phyloP scores from a whole-genome alignment of 2,113 vertebrate genomes.

The Nannospalax galili region DNA sequence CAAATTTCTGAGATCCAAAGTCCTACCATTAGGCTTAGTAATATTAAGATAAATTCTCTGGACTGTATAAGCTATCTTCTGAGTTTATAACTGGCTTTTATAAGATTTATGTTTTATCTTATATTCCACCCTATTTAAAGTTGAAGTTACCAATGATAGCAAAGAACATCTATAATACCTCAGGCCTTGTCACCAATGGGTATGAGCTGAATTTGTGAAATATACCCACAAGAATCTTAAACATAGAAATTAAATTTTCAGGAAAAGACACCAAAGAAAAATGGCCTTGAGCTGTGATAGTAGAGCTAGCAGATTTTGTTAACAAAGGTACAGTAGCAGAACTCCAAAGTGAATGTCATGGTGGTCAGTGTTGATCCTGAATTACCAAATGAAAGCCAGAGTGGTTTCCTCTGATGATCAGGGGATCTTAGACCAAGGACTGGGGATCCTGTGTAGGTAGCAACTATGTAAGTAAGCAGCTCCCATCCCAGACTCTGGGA shows the following conservation, averaged over 20 bases:
- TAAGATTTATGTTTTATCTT: background rate
- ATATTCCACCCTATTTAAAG: background rate
- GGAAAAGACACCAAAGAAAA: background rate
- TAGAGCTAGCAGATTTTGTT: background rate
- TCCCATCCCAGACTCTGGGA: background rate
- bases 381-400: background rate
- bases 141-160: background rate
- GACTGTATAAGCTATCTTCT: background rate
- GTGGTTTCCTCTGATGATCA: background rate
- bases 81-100: background rate
- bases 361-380: background rate
- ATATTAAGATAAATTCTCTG: background rate
- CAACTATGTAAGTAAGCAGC: background rate
- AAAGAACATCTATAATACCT: background rate
- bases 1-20: background rate
- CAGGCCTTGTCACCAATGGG: background rate
- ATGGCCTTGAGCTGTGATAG: background rate
- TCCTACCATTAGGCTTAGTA: background rate
- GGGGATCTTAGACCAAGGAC: background rate
- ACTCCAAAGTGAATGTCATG: background rate
- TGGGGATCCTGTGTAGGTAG: background rate
- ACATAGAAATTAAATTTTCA: background rate
- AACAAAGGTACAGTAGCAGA: background rate
- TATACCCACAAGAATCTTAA: background rate
- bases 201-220: background rate